A percentile compares a stretch with the other conserved stretches of the same genome.
phyloP scores from a whole-genome alignment of 2,113 vertebrate species.

The Takifugu bimaculatus region DNA sequence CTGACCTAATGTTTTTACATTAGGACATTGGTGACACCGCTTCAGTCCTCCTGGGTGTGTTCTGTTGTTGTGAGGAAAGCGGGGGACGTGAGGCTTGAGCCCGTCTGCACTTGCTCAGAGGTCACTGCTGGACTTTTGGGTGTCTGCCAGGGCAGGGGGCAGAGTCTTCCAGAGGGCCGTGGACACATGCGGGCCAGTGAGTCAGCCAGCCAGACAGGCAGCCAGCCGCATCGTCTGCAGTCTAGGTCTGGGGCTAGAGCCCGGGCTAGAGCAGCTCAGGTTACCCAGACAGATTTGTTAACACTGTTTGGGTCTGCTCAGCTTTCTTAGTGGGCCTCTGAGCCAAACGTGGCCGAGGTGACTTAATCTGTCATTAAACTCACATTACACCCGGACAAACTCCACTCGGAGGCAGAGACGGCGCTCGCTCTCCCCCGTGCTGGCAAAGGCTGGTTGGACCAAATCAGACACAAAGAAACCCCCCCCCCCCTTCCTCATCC shows the following conservation, averaged over 20 bases:
- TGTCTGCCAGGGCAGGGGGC: constrained; percentile 65
- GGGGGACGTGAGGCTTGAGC: constrained; percentile 43
- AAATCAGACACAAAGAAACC: constrained; percentile 64
- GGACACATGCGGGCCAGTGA: constrained; percentile 58
- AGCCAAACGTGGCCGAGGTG: constrained; percentile 73
- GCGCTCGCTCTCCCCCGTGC: constrained; percentile 63
- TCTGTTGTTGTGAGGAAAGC: constrained; percentile 14
- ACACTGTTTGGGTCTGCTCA: constrained; percentile 73
- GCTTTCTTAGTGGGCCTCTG: constrained; percentile 68
- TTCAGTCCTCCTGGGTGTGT: constrained; percentile 29
- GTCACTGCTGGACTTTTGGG: constrained; percentile 62
- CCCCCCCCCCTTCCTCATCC: constrained; percentile 33
- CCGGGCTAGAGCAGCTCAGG: constrained; percentile 69
- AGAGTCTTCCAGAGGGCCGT: constrained; percentile 72
- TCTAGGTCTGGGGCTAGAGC: constrained; percentile 63
- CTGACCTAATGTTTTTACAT: too few relatives aligned
- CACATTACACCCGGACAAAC: constrained; percentile 73
- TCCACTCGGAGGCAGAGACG: constrained; percentile 64
- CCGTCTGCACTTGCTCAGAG: constrained; percentile 57
- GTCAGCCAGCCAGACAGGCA: constrained; percentile 68
- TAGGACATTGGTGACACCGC: not conserved
- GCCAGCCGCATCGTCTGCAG: constrained; percentile 65
- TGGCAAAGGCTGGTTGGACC: constrained; percentile 68
- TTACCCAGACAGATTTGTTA: constrained; percentile 83
- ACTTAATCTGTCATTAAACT: constrained; percentile 82